phyloP scores from a whole-genome alignment of 1,140 invertebrate species.

The Drosophila yakuba region DNA sequence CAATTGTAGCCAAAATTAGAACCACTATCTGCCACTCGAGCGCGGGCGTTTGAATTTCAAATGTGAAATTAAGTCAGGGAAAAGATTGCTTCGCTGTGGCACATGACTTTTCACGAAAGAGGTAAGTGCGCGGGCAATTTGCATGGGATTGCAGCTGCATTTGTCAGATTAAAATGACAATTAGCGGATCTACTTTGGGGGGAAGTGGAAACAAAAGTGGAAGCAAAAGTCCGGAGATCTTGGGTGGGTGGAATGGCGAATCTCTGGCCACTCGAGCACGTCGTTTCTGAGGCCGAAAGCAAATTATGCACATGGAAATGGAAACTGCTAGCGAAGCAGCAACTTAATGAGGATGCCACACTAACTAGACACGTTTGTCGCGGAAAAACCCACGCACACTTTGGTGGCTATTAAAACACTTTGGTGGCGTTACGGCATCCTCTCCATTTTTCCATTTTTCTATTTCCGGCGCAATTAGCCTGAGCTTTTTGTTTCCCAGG shows the following conservation, averaged over 20 bases:
- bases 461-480: slow-evolving; percentile 79
- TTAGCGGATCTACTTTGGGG: slow-evolving; percentile 72
- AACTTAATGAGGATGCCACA: slow-evolving; percentile 78
- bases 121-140: slow-evolving; percentile 43
- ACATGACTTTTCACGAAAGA: slow-evolving; percentile 6
- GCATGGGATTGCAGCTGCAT: slow-evolving; percentile 48
- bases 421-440: slow-evolving; percentile 69
- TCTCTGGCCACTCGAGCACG: slow-evolving; percentile 71
- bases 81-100: slow-evolving; percentile 6
- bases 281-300: slow-evolving; percentile 58
- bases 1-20: slow-evolving; percentile 49
- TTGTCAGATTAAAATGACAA: slow-evolving; percentile 73
- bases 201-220: not conserved
- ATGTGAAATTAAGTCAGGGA: slow-evolving; percentile 66
- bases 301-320: slow-evolving; percentile 61
- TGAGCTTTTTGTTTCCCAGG: slow-evolving; percentile 57
- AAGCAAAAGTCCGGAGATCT: slow-evolving; percentile 34
- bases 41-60: slow-evolving; percentile 8
- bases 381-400: slow-evolving; percentile 49
- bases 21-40: slow-evolving; percentile 4
- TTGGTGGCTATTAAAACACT: slow-evolving; percentile 78
- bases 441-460: slow-evolving; percentile 45
- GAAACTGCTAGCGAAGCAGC: slow-evolving; percentile 10
- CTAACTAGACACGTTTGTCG: slow-evolving; percentile 74
- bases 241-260: slow-evolving; percentile 47